Evolutionary conservation across 2,888 invertebrate species (phyloP).

Genomic region (Rhagonycha fulva): DNA sequence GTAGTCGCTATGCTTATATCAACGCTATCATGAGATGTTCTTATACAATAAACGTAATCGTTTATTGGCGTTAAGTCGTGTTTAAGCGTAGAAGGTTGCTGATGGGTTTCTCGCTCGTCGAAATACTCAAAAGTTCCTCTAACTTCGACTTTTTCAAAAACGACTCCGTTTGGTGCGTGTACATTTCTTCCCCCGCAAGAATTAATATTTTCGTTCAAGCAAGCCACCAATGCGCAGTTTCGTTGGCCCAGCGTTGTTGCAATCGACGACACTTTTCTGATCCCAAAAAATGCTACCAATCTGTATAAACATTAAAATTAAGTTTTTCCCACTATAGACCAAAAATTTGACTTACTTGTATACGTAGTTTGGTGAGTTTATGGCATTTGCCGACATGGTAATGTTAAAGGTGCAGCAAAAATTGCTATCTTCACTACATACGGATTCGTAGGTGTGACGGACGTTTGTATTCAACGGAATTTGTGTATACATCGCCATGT

Average conservation of each 20-base stretch:
- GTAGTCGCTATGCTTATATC: conserved; percentile 25
- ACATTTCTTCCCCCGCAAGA: conserved; percentile 29
- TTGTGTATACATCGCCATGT: conserved; percentile 26
- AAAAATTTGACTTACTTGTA: conserved; percentile 17
- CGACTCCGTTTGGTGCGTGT: conserved; percentile 8
- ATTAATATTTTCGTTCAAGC: conserved; percentile 22
- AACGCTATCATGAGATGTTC: conserved; percentile 11
- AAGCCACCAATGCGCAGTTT: conserved; percentile 36
- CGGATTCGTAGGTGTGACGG: not conserved
- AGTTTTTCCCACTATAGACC: not conserved
- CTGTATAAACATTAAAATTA: conserved; percentile 17
- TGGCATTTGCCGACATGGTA: not conserved
- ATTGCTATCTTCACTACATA: conserved; percentile 14
- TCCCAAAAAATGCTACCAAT: conserved; percentile 35
- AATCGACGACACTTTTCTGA: conserved; percentile 17
- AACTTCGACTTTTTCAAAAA: conserved; percentile 29
- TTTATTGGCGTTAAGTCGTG: conserved; percentile 31
- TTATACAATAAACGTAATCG: conserved; percentile 33
- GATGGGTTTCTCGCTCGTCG: conserved; percentile 15
- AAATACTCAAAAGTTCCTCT: conserved; percentile 26
- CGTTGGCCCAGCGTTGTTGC: conserved; percentile 30
- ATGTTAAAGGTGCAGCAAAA: conserved; percentile 19
- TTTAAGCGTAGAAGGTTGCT: conserved; percentile 34
- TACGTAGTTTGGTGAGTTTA: conserved; percentile 6
- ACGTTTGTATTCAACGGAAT: conserved; percentile 19